A percentile compares a stretch with the other conserved stretches of the same genome.
Conservation (phyloP, 2,797 vertebrate species). For the Channallabes apus region DNA sequence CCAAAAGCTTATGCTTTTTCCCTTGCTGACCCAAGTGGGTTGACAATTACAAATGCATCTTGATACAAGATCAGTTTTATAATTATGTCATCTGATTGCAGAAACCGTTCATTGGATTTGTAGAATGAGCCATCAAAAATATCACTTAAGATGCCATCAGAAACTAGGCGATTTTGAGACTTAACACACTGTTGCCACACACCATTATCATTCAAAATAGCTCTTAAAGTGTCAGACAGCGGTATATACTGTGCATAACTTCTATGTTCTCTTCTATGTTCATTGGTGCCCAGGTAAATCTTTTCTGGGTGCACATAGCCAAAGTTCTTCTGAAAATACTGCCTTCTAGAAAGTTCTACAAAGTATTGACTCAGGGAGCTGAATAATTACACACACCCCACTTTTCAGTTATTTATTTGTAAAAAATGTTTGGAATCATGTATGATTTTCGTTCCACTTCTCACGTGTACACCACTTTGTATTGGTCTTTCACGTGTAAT, state of each 20-base stretch:
- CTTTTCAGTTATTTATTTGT: no score
- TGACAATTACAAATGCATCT: conserved; percentile 43
- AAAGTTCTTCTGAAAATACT: conserved; percentile 48
- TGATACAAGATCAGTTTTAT: conserved; percentile 48
- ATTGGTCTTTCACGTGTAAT: no score
- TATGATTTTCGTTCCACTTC: no score
- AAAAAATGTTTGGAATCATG: no score
- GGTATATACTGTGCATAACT: conserved; percentile 51
- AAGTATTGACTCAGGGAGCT: no score
- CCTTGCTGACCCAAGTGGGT: conserved; percentile 28
- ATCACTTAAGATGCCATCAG: conserved; percentile 23
- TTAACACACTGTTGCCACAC: conserved; percentile 45
- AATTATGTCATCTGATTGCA: conserved; percentile 24
- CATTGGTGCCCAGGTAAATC: conserved; percentile 44
- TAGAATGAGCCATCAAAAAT: conserved; percentile 43
- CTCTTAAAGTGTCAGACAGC: conserved; percentile 40
- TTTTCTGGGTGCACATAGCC: conserved; percentile 48
- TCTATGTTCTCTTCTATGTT: conserved; percentile 45
- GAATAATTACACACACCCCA: no score
- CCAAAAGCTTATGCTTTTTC: conserved; percentile 50
- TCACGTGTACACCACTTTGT: no score
- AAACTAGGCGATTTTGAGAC: conserved; percentile 11
- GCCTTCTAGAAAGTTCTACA: no score
- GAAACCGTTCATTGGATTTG: conserved; percentile 38
- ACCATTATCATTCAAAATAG: conserved; percentile 43